Evolutionary conservation across 53 echinoderm and acorn worm species (phyloP).

Genomic region (Arbacia lixula): DNA sequence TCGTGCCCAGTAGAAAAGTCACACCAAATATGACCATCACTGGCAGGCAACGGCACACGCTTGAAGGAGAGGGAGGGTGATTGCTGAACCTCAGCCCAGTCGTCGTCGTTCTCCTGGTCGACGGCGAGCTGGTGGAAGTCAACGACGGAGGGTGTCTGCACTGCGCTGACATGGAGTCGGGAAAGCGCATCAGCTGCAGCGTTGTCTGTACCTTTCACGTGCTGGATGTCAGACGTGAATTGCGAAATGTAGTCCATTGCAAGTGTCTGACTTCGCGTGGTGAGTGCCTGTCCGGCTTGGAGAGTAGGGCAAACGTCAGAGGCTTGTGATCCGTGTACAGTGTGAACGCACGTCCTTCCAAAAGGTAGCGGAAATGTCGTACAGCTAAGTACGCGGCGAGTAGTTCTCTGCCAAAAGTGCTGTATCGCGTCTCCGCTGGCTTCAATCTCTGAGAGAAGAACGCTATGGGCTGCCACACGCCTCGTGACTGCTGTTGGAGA

Average conservation of each 20-base stretch:
- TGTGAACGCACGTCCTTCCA: too few species aligned
- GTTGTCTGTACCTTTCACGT: conserved; percentile 39
- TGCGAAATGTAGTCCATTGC: conserved; percentile 61
- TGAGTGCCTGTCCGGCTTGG: conserved; percentile 47
- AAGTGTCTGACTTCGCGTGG: too few species aligned
- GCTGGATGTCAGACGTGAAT: conserved; percentile 43
- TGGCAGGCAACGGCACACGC: conserved; percentile 8
- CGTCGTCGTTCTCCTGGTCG: conserved; percentile 36
- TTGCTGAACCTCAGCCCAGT: background rate
- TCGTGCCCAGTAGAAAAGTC: conserved; percentile 50
- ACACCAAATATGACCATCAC: conserved; percentile 52
- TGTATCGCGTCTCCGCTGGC: too few species aligned
- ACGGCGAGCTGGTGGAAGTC: conserved; percentile 21
- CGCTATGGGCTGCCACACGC: too few species aligned
- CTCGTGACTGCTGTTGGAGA: conserved; percentile 27
- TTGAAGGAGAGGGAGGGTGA: conserved; percentile 48
- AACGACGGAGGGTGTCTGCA: conserved; percentile 14
- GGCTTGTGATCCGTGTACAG: too few species aligned
- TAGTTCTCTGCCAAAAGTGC: too few species aligned
- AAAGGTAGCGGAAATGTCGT: too few species aligned
- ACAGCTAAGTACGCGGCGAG: too few species aligned
- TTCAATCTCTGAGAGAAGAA: too few species aligned
- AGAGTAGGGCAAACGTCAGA: conserved; percentile 22
- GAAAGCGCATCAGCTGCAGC: conserved; percentile 54
- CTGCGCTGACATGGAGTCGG: conserved; percentile 12